Conservation (phyloP, 2,888 invertebrate species). For the Drosophila quinaria region DNA sequence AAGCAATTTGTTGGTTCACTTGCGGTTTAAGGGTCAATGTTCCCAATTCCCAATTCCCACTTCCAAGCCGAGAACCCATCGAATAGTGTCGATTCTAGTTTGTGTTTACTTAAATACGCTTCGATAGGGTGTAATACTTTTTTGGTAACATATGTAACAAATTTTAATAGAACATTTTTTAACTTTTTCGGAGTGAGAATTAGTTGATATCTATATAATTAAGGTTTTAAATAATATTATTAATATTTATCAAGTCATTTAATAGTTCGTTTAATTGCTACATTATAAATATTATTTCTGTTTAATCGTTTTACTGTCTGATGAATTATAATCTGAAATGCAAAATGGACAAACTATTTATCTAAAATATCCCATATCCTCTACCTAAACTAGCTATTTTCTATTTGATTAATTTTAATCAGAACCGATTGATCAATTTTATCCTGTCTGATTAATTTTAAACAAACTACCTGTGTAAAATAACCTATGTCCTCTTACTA, state of each 20-base stretch:
- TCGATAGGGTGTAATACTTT: neutral
- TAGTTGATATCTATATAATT: neutral
- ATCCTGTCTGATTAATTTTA: too few species aligned
- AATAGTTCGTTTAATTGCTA: too few species aligned
- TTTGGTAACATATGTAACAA: neutral
- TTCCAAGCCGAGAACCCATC: neutral
- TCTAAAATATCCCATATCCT: too few species aligned
- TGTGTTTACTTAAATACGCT: conserved; percentile 1
- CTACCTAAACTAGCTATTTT: too few species aligned
- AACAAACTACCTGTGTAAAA: too few species aligned
- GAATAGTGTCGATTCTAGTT: conserved; percentile 16
- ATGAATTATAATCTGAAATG: neutral
- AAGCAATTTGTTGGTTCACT: conserved; percentile 6
- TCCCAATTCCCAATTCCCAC: conserved; percentile 5
- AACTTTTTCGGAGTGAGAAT: neutral
- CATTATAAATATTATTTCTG: too few species aligned
- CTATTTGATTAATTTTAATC: neutral
- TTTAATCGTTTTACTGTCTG: neutral
- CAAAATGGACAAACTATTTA: too few species aligned
- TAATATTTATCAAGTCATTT: too few species aligned
- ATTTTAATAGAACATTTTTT: neutral
- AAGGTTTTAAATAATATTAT: too few species aligned
- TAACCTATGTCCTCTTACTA: too few species aligned
- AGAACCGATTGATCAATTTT: neutral
- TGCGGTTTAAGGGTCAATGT: conserved; percentile 36